Evolutionary conservation across 2,888 invertebrate genomes (phyloP).

Genomic region (Salpingus planirostris): DNA sequence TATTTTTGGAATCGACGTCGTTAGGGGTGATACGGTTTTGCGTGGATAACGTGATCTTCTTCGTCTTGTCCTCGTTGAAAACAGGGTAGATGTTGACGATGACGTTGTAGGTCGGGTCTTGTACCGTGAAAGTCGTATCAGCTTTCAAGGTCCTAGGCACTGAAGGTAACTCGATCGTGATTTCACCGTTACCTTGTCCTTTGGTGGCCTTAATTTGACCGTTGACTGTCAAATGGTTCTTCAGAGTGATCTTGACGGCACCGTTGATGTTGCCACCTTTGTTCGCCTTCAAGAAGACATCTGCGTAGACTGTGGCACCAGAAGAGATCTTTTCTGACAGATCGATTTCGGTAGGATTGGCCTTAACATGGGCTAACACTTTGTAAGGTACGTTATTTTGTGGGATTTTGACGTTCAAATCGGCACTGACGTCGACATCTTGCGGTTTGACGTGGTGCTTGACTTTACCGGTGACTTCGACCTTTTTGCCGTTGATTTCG

Average conservation of each 20-base stretch:
- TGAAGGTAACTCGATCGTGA: slow-evolving; percentile 52
- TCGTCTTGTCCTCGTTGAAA: slow-evolving; percentile 59
- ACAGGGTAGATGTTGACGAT: slow-evolving; percentile 58
- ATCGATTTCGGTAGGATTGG: slow-evolving; percentile 35
- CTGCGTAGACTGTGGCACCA: slow-evolving; percentile 46
- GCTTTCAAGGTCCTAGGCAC: slow-evolving; percentile 52
- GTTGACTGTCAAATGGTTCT: slow-evolving; percentile 51
- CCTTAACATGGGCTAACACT: slow-evolving; percentile 16
- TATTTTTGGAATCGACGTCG: slow-evolving; percentile 53
- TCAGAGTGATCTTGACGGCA: slow-evolving; percentile 50
- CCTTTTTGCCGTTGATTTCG: slow-evolving; percentile 52
- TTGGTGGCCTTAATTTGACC: slow-evolving; percentile 56
- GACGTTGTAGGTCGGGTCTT: slow-evolving; percentile 52
- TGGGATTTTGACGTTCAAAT: slow-evolving; percentile 49
- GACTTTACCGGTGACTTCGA: slow-evolving; percentile 52
- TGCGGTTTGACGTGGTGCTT: slow-evolving; percentile 48
- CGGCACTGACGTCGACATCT: slow-evolving; percentile 49
- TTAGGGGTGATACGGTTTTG: slow-evolving; percentile 47
- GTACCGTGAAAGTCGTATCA: slow-evolving; percentile 53
- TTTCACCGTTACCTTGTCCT: slow-evolving; percentile 54
- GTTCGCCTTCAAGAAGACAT: slow-evolving; percentile 47
- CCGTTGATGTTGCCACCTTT: slow-evolving; percentile 42
- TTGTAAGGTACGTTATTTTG: slow-evolving; percentile 49
- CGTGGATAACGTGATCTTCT: slow-evolving; percentile 58
- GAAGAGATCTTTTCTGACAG: slow-evolving; percentile 46